phyloP scores from a whole-genome alignment of 2,113 vertebrate genomes.

The Plecotus auritus region DNA sequence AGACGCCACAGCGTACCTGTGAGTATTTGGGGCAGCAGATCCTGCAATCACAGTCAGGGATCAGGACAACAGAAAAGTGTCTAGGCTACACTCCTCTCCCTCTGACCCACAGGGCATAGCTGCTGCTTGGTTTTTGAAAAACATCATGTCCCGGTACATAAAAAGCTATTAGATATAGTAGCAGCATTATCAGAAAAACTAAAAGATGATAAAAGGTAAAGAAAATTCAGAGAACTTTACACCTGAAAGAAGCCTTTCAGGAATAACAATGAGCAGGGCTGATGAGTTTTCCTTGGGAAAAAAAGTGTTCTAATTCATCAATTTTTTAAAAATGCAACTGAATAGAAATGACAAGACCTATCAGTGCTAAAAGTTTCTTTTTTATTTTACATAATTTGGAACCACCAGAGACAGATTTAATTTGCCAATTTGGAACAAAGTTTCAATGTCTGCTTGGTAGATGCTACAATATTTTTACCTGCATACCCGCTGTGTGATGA shows the following conservation, averaged over 20 bases:
- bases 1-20: accelerated
- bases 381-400: slow-evolving; percentile 72
- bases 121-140: not conserved
- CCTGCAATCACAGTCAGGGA: too few relatives aligned
- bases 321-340: slow-evolving; percentile 46
- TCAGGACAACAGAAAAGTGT: too few relatives aligned
- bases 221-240: slow-evolving; percentile 15
- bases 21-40: accelerated
- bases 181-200: slow-evolving; percentile 12
- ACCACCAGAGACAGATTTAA: slow-evolving; percentile 62
- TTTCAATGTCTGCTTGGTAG: slow-evolving; percentile 58
- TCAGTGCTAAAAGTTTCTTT: slow-evolving; percentile 69
- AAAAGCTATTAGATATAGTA: not conserved
- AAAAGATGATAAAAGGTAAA: not conserved
- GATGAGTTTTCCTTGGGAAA: slow-evolving; percentile 48
- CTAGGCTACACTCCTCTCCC: not conserved
- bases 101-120: not conserved
- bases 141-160: not conserved
- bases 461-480: slow-evolving; percentile 61
- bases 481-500: slow-evolving; percentile 47
- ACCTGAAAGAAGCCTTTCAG: slow-evolving; percentile 20
- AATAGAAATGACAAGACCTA: slow-evolving; percentile 66
- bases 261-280: slow-evolving; percentile 13
- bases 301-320: slow-evolving; percentile 57
- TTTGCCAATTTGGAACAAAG: slow-evolving; percentile 63